A percentile compares a stretch with the other conserved stretches of the same genome.
Evolutionary conservation across 92 coral and sea anemone species (phyloP).

Genomic region (Chrysogorgia sp.): DNA sequence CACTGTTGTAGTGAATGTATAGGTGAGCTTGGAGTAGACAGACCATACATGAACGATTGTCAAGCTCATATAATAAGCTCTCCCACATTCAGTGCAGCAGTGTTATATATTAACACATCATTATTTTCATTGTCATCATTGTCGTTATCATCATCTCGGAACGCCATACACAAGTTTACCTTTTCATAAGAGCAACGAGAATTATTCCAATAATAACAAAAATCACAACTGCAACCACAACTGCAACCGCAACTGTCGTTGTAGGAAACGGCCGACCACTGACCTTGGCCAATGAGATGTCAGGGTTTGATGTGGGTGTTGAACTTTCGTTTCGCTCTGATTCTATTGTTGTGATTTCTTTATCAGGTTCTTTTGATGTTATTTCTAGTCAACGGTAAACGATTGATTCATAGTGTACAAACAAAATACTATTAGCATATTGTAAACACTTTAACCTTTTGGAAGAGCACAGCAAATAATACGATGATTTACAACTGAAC

Average conservation of each 20-base stretch:
- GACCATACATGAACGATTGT: no score
- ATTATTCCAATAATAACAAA: background rate
- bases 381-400: no score
- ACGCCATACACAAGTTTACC: background rate
- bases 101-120: no score
- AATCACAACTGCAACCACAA: background rate
- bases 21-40: no score
- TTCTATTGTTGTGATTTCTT: background rate
- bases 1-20: no score
- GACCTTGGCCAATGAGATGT: background rate
- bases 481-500: no score
- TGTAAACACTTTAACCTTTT: background rate
- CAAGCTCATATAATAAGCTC: no score
- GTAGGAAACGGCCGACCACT: background rate
- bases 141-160: background rate
- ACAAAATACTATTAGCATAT: background rate
- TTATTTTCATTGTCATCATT: background rate
- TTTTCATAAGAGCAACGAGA: background rate
- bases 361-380: background rate
- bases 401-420: background rate
- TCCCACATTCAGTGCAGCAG: no score
- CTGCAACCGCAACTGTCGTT: background rate
- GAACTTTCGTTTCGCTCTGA: background rate
- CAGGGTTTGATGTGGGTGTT: background rate
- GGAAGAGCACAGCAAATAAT: no score